A percentile compares a stretch with the other conserved stretches of the same genome.
phyloP scores from a whole-genome alignment of 35 echinoderm and acorn worm species.

The Ptychodera flava region DNA sequence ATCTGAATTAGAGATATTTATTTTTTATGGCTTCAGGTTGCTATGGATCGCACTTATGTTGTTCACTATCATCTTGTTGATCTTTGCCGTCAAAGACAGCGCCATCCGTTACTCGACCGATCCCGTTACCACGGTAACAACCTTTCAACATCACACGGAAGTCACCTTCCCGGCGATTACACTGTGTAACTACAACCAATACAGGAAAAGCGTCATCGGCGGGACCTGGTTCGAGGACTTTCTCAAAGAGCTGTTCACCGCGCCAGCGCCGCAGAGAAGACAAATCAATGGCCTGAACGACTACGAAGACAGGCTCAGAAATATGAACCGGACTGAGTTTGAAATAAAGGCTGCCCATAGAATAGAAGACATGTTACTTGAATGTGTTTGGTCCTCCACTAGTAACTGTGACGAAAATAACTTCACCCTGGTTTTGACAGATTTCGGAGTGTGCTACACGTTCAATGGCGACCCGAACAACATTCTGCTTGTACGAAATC shows the following conservation, averaged over 20 bases:
- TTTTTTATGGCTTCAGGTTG: neutral
- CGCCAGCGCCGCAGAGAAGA: neutral
- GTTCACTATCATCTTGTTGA: neutral
- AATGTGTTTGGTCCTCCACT: neutral
- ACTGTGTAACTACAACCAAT: neutral
- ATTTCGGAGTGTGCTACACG: constrained; percentile 65
- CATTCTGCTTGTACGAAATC: constrained; percentile 20
- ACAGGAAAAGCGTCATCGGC: neutral
- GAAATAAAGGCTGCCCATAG: neutral
- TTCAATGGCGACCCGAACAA: constrained; percentile 30
- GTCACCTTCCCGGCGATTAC: neutral
- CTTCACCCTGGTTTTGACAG: constrained; percentile 54
- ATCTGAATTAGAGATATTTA: neutral
- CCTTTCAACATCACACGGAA: neutral
- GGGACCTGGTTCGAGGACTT: neutral
- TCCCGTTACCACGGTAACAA: neutral
- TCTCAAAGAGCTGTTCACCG: neutral
- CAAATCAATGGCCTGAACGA: neutral
- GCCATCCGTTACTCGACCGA: neutral
- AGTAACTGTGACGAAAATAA: constrained; percentile 26
- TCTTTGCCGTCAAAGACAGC: neutral
- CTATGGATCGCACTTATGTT: neutral
- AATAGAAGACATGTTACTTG: neutral
- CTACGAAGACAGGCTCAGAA: neutral
- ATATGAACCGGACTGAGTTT: neutral